phyloP scores from a whole-genome alignment of 1,140 invertebrate species.

The Psilanteris sp. region DNA sequence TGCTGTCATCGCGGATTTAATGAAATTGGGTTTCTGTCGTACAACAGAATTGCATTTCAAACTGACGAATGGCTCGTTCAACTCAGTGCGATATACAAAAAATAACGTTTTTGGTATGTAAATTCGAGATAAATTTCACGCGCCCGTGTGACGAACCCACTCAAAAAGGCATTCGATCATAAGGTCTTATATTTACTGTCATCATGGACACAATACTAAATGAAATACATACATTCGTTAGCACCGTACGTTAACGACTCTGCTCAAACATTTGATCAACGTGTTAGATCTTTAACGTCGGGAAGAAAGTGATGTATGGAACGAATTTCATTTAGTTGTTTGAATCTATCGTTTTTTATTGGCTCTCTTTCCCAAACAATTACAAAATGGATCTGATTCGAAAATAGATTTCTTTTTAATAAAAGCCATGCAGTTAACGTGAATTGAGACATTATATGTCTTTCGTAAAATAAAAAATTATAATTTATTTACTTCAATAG shows the following conservation, averaged over 20 bases:
- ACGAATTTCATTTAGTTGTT: too few relatives aligned
- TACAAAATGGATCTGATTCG: too few relatives aligned
- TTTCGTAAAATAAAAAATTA: too few relatives aligned
- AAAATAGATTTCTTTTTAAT: too few relatives aligned
- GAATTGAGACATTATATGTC: too few relatives aligned
- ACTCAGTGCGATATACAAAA: slow-evolving; percentile 43
- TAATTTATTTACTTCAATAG: too few relatives aligned
- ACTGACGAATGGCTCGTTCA: slow-evolving; percentile 50
- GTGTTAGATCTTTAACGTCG: slow-evolving; percentile 47
- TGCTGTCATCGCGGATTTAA: slow-evolving; percentile 59
- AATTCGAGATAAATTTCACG: slow-evolving; percentile 56
- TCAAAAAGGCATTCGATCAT: slow-evolving; percentile 62
- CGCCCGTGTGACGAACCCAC: slow-evolving; percentile 38
- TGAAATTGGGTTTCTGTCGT: slow-evolving; percentile 65
- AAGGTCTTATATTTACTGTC: slow-evolving; percentile 61
- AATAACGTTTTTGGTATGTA: slow-evolving; percentile 61
- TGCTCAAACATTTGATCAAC: slow-evolving; percentile 51
- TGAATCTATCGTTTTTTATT: too few relatives aligned
- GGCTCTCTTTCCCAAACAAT: too few relatives aligned
- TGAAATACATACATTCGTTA: slow-evolving; percentile 64
- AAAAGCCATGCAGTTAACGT: too few relatives aligned
- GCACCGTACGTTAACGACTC: slow-evolving; percentile 54
- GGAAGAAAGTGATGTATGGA: too few relatives aligned
- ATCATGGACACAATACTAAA: slow-evolving; percentile 51
- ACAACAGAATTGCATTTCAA: slow-evolving; percentile 62